Evolutionary conservation across 2,888 invertebrate genomes (phyloP).

Genomic region (Neoitamus cyanurus): DNA sequence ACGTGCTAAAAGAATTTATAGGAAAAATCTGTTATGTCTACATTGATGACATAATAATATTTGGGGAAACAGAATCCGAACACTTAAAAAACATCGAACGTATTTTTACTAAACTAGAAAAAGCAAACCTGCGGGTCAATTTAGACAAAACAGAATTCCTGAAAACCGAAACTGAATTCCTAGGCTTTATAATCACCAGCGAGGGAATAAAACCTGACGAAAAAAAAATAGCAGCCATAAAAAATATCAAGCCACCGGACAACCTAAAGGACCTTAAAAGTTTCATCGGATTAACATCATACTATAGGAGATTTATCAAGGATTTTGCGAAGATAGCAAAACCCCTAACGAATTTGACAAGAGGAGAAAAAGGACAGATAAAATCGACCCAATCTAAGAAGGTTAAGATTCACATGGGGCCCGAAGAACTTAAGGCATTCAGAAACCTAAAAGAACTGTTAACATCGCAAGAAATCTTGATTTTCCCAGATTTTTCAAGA

Average conservation of each 20-base stretch:
- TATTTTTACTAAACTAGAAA: too few species aligned
- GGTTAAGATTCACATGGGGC: slow-evolving; percentile 45
- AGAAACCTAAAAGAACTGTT: slow-evolving; percentile 52
- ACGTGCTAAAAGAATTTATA: slow-evolving; percentile 41
- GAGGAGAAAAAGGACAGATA: slow-evolving; percentile 51
- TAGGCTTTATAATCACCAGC: slow-evolving; percentile 46
- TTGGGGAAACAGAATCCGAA: too few species aligned
- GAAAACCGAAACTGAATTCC: slow-evolving; percentile 47
- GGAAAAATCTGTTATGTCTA: slow-evolving; percentile 49
- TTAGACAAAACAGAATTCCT: slow-evolving; percentile 51
- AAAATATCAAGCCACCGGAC: slow-evolving; percentile 28
- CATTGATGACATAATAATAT: slow-evolving; percentile 49
- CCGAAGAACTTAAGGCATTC: too few species aligned
- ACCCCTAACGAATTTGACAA: slow-evolving; percentile 51
- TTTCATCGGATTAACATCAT: slow-evolving; percentile 50
- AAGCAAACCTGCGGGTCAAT: slow-evolving; percentile 48
- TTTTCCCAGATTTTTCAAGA: slow-evolving; percentile 51
- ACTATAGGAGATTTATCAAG: slow-evolving; percentile 52
- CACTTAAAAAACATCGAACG: too few species aligned
- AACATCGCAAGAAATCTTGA: slow-evolving; percentile 49
- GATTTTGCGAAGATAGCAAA: slow-evolving; percentile 52
- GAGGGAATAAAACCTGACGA: slow-evolving; percentile 49
- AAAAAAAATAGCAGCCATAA: slow-evolving; percentile 43
- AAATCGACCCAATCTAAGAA: slow-evolving; percentile 51
- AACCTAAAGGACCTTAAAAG: too few species aligned